Base-by-base conservation (phyloP, 2,888 invertebrate genomes). In the Amiota communis region DNA sequence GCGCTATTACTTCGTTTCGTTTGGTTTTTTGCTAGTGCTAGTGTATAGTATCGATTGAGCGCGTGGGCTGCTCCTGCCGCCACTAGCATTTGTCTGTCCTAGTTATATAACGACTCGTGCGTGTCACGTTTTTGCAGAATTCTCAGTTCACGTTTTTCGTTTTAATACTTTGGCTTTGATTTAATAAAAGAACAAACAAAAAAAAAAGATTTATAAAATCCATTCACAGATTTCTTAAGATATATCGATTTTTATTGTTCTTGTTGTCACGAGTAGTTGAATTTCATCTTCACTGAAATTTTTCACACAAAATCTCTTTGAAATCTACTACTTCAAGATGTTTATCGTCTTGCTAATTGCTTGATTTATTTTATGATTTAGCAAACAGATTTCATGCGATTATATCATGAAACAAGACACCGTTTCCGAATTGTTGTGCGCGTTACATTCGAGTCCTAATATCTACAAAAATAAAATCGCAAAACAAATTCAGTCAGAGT, bases 41-140 rank as follows among this genome's bases (percentile, higher is more conserved):
- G 36, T 36, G 36, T 36, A 36, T 36, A 36, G 47, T 70, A 70
- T 71, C 73, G 74, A 77, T 77, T 77, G 71, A 70, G 56, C 57
- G 57, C 56, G 57, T 70, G 68, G 51, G 51, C 51, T 68, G 23
- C 63, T 61, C 65, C 64, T 48, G 12, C 46, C 47, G 57, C 57
- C 9, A 11, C 61, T 8, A 12, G n/a, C 13, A 71, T 72, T 73
- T 74, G 73, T 69, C 71, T 36, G 61, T 20, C 17, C 53, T 6
- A 36, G 71, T 76, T 77, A 75, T 75, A 77, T 77, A 76, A 76
- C 75, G 61, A 23, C 12, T 56, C 15, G 63, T 73, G 69, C 59
- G 75, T 73, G 23, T 67, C 20, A 70, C 73, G 61, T 70, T 36
- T 53, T 51, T 47, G 17, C 59, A 67, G 4, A 20, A 59, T 59